Base-by-base conservation (phyloP, 2,888 invertebrate genomes). In the Drosophila tanythrix region DNA sequence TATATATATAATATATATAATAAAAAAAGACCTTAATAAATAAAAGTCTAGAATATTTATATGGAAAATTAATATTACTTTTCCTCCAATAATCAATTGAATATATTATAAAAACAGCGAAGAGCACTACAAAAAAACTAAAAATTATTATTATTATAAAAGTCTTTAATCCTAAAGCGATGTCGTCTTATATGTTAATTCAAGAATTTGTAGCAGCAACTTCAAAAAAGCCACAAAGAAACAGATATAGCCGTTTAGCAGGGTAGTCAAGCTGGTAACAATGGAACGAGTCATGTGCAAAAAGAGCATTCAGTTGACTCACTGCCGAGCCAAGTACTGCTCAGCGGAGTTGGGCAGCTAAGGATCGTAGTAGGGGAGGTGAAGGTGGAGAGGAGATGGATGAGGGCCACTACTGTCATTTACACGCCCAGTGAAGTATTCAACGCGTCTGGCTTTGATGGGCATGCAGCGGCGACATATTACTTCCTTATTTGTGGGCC, bases 401-500 rank as follows among this genome's bases (percentile, higher is more conserved):
- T 13, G n/a, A 27, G 31, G 29, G 55, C 25, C 27, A 65, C 46
- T 67, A 50, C 58, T 68, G 61, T 68, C 74, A 70, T 68, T 74
- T 65, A 53, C 60, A 72, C 69, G 63, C 51, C 46, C 74, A 73
- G 48, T 61, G 77, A 69, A 70, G 74, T 81, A 71, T 76, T 71
- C 66, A 69, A 60, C 67, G 74, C 52, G 82, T 90, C 91, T 91
- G 91, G 73, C 63, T 79, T 80, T 88, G 90, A 90, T 90, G 81
- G 81, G 81, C 84, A 64, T 68, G 67, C 71, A 81, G 70, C 75
- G 72, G 63, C 90, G 90, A 91, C 90, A 90, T 91, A 90, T 90
- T 90, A 91, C 91, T 90, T 90, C 90, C 90, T 91, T 88, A 87
- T 90, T 91, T 91, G 90, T 89, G 86, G 90, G 81, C 83, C 67